phyloP scores from a whole-genome alignment of 2,888 invertebrate genomes.

The Euzetes globulus region DNA sequence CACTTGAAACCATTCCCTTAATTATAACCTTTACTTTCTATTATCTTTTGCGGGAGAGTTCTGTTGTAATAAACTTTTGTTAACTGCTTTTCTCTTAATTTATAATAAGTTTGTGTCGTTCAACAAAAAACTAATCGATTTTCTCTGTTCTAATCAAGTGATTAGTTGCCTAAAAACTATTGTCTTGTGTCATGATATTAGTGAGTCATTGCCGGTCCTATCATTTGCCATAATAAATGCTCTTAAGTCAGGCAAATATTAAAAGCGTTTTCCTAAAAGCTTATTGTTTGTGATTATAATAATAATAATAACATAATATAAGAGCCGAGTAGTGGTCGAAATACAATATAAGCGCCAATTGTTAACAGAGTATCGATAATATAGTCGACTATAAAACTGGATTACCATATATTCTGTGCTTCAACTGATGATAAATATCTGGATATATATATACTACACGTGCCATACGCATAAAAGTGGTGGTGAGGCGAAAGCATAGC shows the following conservation, averaged over 20 bases:
- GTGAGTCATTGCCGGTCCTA: slow-evolving; percentile 4
- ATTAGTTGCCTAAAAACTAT: not conserved
- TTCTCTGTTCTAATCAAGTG: not conserved
- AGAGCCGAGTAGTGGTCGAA: not conserved
- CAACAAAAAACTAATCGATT: not conserved
- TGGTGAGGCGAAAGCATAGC: not conserved
- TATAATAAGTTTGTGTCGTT: not conserved
- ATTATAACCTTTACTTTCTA: not conserved
- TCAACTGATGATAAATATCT: not conserved
- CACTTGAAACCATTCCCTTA: not conserved
- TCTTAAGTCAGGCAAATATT: slow-evolving; percentile 24
- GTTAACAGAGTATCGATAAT: too few species aligned
- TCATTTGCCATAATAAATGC: slow-evolving; percentile 10
- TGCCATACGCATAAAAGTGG: not conserved
- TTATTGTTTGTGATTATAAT: not conserved
- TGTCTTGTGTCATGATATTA: not conserved
- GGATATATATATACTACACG: not conserved
- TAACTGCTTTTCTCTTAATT: not conserved
- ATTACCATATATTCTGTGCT: not conserved
- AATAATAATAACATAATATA: too few species aligned
- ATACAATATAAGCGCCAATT: too few species aligned
- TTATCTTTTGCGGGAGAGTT: not conserved
- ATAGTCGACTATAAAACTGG: not conserved
- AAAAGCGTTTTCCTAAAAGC: slow-evolving; percentile 15
- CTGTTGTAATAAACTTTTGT: not conserved